A percentile compares a stretch with the other conserved stretches of the same genome.
Conservation (phyloP, 2,888 invertebrate genomes). For the Ctenicera cuprea region DNA sequence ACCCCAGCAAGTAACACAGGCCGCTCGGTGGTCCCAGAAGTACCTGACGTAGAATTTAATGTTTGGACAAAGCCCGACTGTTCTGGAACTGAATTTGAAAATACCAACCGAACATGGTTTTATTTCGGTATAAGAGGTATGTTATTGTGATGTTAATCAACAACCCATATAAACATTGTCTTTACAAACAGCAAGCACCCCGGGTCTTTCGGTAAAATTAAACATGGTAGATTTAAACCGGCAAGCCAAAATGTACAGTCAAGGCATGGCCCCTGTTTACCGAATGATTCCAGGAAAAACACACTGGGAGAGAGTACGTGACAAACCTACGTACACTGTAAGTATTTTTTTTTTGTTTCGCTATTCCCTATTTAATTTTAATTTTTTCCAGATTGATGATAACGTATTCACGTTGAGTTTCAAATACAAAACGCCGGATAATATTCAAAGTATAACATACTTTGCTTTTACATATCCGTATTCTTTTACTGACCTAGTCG, state of each 20-base stretch:
- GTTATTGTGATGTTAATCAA: conserved; percentile 41
- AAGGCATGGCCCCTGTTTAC: conserved; percentile 92
- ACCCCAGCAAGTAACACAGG: conserved; percentile 57
- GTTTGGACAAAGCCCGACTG: conserved; percentile 94
- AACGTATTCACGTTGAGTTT: conserved; percentile 86
- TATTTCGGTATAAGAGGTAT: conserved; percentile 86
- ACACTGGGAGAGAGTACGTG: conserved; percentile 89
- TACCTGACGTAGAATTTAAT: conserved; percentile 88
- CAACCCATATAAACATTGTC: neutral
- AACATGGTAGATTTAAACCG: conserved; percentile 92
- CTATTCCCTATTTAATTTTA: neutral
- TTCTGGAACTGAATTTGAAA: conserved; percentile 89
- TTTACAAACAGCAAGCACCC: conserved; percentile 69
- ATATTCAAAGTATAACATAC: conserved; percentile 83
- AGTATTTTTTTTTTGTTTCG: conserved; percentile 57
- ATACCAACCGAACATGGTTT: conserved; percentile 95
- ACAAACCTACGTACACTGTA: conserved; percentile 86
- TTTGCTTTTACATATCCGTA: conserved; percentile 95
- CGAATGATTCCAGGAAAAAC: conserved; percentile 84
- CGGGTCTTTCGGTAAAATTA: conserved; percentile 80
- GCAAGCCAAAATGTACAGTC: conserved; percentile 92
- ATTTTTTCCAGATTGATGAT: conserved; percentile 78
- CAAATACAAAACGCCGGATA: conserved; percentile 82
- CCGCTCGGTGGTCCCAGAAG: conserved; percentile 69
- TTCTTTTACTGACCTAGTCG: conserved; percentile 88